These are phyloP conservation scores for Hypsopygia costalis DNA, from an alignment of 2,888 invertebrate genomes.

Conservation along the genomic window DNA sequence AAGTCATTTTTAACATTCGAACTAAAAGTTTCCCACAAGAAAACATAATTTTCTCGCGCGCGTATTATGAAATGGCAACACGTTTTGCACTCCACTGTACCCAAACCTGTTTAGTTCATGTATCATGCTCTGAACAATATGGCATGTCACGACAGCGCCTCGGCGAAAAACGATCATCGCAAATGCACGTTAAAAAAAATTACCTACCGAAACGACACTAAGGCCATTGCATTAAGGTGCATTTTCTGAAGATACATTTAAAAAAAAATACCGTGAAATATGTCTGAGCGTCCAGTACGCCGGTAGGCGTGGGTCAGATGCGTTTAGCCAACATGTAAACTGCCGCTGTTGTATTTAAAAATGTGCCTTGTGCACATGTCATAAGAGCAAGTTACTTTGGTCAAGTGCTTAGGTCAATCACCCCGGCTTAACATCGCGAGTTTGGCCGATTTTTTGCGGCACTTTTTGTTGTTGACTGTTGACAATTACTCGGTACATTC, in stretches of 20 bases:
- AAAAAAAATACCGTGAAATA: slow-evolving; percentile 66
- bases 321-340: slow-evolving; percentile 20
- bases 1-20: too few species aligned
- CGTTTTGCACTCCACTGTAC: slow-evolving; percentile 55
- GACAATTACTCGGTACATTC: slow-evolving; percentile 49
- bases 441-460: slow-evolving; percentile 41
- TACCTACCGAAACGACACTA: slow-evolving; percentile 36
- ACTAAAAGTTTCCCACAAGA: slow-evolving; percentile 44
- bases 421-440: slow-evolving; percentile 49
- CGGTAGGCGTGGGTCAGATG: slow-evolving; percentile 75
- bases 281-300: slow-evolving; percentile 63
- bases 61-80: slow-evolving; percentile 50
- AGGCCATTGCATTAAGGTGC: slow-evolving; percentile 39
- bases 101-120: slow-evolving; percentile 68
- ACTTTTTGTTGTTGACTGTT: slow-evolving; percentile 39
- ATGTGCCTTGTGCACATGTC: slow-evolving; percentile 38
- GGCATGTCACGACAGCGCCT: slow-evolving; percentile 68
- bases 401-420: slow-evolving; percentile 45
- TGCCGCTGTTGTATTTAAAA: slow-evolving; percentile 38
- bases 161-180: slow-evolving; percentile 58
- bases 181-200: slow-evolving; percentile 40
- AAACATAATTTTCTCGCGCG: slow-evolving; percentile 30
- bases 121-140: slow-evolving; percentile 73
- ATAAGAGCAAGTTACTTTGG: slow-evolving; percentile 37
- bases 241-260: slow-evolving; percentile 29